Evolutionary conservation across 92 coral and sea anemone species (phyloP).

Genomic region (Epizoanthus ramosus): DNA sequence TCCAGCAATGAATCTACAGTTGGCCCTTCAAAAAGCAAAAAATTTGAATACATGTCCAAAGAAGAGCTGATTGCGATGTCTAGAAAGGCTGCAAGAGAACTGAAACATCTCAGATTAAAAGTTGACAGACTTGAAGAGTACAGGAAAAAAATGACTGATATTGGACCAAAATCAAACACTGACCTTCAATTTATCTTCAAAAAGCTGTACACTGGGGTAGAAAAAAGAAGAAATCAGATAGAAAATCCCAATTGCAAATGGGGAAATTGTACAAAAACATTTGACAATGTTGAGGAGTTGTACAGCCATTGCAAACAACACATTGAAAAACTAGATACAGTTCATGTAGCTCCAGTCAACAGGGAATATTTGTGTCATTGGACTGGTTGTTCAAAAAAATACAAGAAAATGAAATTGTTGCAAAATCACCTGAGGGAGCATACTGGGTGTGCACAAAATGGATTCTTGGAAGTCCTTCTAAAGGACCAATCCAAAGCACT

Average conservation of each 20-base stretch:
- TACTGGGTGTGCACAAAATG: conserved; percentile 29
- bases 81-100: conserved; percentile 5
- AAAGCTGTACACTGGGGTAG: conserved; percentile 18
- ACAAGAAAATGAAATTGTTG: conserved; percentile 29
- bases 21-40: conserved; percentile 17
- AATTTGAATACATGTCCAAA: conserved; percentile 45
- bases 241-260: conserved; percentile 28
- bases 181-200: conserved; percentile 34
- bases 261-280: conserved; percentile 1
- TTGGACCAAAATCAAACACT: conserved; percentile 21
- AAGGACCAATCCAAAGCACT: conserved; percentile 12
- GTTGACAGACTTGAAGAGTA: conserved; percentile 39
- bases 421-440: conserved; percentile 42
- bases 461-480: conserved; percentile 4
- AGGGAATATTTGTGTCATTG: conserved; percentile 41
- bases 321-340: conserved; percentile 26
- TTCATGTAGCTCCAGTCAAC: conserved; percentile 34
- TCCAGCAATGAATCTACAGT: conserved; percentile 12
- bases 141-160: conserved; percentile 28
- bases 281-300: conserved; percentile 43
- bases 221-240: conserved; percentile 26
- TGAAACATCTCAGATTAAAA: conserved; percentile 27
- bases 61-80: conserved; percentile 32
- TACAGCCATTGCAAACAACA: conserved; percentile 32
- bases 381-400: conserved; percentile 46